Evolutionary conservation across 2,113 vertebrate species (phyloP).

Genomic region (Pseudopipra pipra): DNA sequence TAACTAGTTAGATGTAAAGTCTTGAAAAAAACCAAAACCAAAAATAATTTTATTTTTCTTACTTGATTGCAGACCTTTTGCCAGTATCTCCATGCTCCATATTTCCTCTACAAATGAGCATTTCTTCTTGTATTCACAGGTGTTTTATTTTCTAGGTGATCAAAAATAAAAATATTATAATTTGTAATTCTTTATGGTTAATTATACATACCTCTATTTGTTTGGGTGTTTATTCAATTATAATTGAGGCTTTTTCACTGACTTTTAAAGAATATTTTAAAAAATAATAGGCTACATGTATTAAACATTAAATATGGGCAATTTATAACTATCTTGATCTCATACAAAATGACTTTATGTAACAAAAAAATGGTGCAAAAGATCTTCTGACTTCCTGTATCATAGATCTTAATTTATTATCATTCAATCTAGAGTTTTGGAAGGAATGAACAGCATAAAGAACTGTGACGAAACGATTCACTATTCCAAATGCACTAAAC

Average conservation of each 20-base stretch:
- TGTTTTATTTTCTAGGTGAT: background rate
- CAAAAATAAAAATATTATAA: background rate
- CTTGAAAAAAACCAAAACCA: too few species aligned
- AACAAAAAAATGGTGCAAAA: background rate
- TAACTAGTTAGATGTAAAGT: background rate
- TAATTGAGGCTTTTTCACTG: background rate
- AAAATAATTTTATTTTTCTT: background rate
- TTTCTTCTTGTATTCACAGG: background rate
- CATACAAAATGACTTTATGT: background rate
- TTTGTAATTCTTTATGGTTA: background rate
- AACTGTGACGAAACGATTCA: background rate
- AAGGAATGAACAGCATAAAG: background rate
- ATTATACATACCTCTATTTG: background rate
- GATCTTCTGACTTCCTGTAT: background rate
- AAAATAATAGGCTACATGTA: background rate
- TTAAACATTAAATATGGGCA: background rate
- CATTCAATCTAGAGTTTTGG: background rate
- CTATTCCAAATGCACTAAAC: background rate
- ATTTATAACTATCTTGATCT: background rate
- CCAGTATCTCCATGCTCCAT: background rate
- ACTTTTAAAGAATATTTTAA: background rate
- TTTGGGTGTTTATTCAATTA: background rate
- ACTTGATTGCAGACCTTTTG: background rate
- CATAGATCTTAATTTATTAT: background rate
- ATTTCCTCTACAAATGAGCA: background rate